Conservation (phyloP, 1,140 invertebrate genomes). For the Chironomus tepperi region DNA sequence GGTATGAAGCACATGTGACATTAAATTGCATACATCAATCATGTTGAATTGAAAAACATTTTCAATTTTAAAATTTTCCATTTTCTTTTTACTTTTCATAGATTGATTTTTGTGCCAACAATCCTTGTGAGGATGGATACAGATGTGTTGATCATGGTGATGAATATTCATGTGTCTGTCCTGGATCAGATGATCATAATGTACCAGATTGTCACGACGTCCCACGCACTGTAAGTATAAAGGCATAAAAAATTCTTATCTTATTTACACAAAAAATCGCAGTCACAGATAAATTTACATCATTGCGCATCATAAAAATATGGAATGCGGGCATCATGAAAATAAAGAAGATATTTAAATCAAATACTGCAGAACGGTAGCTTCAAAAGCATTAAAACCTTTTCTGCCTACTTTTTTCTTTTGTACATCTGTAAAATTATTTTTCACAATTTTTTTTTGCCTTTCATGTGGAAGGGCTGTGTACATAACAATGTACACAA, state of each 20-base stretch:
- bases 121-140: conserved; percentile 54
- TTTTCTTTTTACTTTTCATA: conserved; percentile 32
- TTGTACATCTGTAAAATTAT: too few relatives aligned
- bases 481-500: neutral
- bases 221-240: conserved; percentile 42
- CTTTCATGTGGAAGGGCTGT: neutral
- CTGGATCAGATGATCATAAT: conserved; percentile 49
- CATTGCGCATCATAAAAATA: neutral
- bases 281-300: too few relatives aligned
- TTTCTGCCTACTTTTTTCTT: neutral
- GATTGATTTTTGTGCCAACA: conserved; percentile 62
- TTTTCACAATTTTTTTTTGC: too few relatives aligned
- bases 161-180: conserved; percentile 63
- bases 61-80: too few relatives aligned
- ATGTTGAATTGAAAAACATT: too few relatives aligned
- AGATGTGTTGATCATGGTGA: conserved; percentile 60
- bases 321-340: neutral
- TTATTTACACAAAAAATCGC: neutral
- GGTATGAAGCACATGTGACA: conserved; percentile 34
- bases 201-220: conserved; percentile 53
- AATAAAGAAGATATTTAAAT: neutral
- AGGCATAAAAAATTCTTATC: neutral
- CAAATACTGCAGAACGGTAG: conserved; percentile 3
- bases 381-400: neutral
- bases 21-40: too few relatives aligned